phyloP scores from a whole-genome alignment of 2,888 invertebrate genomes.

The Nesidiocoris tenuis region DNA sequence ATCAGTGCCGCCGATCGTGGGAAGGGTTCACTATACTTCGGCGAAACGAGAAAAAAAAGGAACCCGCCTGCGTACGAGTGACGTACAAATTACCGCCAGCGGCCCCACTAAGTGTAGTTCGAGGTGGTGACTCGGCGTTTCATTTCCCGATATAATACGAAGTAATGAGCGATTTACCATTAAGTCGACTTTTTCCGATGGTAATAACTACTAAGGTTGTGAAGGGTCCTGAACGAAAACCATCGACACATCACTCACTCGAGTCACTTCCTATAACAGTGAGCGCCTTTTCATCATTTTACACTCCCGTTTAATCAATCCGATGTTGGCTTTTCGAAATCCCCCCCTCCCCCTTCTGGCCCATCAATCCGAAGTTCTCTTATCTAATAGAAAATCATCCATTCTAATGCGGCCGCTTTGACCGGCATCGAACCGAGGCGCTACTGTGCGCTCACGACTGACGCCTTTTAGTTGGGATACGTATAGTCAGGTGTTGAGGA shows the following conservation, averaged over 20 bases:
- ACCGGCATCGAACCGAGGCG: conserved; percentile 16
- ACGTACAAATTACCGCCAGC: conserved; percentile 30
- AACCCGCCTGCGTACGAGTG: conserved; percentile 9
- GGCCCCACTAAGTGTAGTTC: conserved; percentile 29
- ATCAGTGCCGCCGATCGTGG: conserved; percentile 36
- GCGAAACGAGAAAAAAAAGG: conserved; percentile 11
- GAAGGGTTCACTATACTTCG: conserved; percentile 19
- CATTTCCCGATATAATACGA: conserved; percentile 26
- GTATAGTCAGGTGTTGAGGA: background rate
- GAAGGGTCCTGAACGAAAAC: background rate
- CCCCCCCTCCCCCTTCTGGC: no score
- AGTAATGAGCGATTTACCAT: conserved; percentile 40
- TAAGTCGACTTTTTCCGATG: conserved; percentile 4
- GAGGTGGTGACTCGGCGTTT: conserved; percentile 29
- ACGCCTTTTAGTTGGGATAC: background rate
- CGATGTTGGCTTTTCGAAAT: conserved; percentile 20
- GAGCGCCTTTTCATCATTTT: conserved; percentile 39
- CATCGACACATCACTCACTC: conserved; percentile 7
- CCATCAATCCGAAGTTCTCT: background rate
- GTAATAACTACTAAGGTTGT: conserved; percentile 5
- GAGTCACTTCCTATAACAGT: conserved; percentile 11
- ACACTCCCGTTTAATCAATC: conserved; percentile 36
- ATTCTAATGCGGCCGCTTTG: conserved; percentile 18
- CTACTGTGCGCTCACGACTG: background rate
- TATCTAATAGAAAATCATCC: conserved; percentile 33